Evolutionary conservation across 1,140 invertebrate genomes (phyloP).

Genomic region (Bombyx mori): ASM3026992v2 NC_085118.1:15426001-15426500

Average conservation of each 20-base stretch:
- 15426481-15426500: too few species aligned
- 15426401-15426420: too few species aligned
- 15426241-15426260: constrained; percentile 67
- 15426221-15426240: constrained; percentile 67
- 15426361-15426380: constrained; percentile 19
- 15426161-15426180: constrained; percentile 87
- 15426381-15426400: too few species aligned
- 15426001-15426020: constrained; percentile 47
- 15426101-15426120: constrained; percentile 2
- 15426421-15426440: too few species aligned
- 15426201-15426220: constrained; percentile 17
- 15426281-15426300: constrained; percentile 68
- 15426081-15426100: too few species aligned
- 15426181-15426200: constrained; percentile 75
- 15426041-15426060: constrained; percentile 59
- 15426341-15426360: constrained; percentile 67
- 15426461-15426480: too few species aligned
- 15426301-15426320: constrained; percentile 66
- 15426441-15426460: too few species aligned
- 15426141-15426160: constrained; percentile 90
- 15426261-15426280: constrained; percentile 62
- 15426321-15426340: constrained; percentile 55
- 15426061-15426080: constrained; percentile 20
- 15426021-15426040: constrained; percentile 65
- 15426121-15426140: constrained; percentile 61